Percentiles rank a stretch among this genome's conserved stretches.
Evolutionary conservation across 2,113 vertebrate species (phyloP).

Genomic region (Amphilophus citrinellus): DNA sequence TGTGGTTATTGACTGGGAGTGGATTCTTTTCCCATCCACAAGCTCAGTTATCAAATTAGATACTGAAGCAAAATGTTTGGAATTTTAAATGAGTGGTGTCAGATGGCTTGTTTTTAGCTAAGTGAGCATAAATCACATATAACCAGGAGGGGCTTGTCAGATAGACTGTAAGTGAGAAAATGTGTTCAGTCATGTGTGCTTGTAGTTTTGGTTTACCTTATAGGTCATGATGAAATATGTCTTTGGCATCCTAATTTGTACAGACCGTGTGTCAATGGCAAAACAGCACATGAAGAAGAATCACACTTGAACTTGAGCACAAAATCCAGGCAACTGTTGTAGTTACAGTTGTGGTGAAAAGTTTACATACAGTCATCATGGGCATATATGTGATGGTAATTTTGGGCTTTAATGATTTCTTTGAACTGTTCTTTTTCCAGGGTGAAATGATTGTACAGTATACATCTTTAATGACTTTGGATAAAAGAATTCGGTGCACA

Average conservation of each 20-base stretch:
- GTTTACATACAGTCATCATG: too few species aligned
- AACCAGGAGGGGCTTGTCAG: conserved; percentile 23
- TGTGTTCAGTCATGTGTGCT: neutral
- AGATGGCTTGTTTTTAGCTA: conserved; percentile 39
- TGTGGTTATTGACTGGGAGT: conserved; percentile 69
- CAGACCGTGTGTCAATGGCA: neutral
- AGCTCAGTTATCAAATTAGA: conserved; percentile 63
- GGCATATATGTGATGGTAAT: too few species aligned
- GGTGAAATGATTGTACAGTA: too few species aligned
- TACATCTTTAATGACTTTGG: too few species aligned
- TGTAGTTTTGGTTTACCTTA: neutral
- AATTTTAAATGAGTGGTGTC: conserved; percentile 54
- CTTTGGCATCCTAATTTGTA: neutral
- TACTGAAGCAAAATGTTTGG: conserved; percentile 55
- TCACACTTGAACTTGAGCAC: neutral
- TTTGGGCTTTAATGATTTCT: too few species aligned
- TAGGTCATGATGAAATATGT: conserved; percentile 21
- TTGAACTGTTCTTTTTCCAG: too few species aligned
- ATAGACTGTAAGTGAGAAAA: neutral
- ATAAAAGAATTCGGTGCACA: too few species aligned
- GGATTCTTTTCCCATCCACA: conserved; percentile 52
- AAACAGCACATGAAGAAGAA: too few species aligned
- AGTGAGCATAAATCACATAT: conserved; percentile 21
- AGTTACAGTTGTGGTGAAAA: too few species aligned
- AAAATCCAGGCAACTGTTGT: neutral